Conservation (phyloP, 1,140 invertebrate species). For the Streblospio benedicti region DNA sequence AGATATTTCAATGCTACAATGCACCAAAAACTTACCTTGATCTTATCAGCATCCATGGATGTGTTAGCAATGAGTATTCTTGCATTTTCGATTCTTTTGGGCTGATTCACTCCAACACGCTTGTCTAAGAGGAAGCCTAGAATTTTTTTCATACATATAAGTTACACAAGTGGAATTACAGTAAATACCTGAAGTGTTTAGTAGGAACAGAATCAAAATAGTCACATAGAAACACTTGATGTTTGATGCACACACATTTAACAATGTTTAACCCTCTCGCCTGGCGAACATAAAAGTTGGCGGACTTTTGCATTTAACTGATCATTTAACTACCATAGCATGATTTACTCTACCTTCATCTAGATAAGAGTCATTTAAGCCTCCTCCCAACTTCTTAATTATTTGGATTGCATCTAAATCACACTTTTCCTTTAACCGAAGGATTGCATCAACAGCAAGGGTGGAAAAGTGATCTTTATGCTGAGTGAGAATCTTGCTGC, state of each 20-base stretch:
- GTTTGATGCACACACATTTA: no score
- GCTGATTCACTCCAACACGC: conserved; percentile 83
- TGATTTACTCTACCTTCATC: conserved; percentile 89
- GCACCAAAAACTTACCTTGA: conserved; percentile 68
- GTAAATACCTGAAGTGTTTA: conserved; percentile 7
- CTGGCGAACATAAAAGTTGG: no score
- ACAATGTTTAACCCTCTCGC: no score
- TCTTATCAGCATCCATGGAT: conserved; percentile 99
- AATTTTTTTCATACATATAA: conserved; percentile 21
- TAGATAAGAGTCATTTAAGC: conserved; percentile 87
- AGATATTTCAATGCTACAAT: no score
- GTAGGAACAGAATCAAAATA: conserved; percentile 3
- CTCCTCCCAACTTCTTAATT: conserved; percentile 90
- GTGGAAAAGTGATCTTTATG: conserved; percentile 95
- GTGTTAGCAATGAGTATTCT: conserved; percentile 99
- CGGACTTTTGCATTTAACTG: no score
- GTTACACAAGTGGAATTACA: no score
- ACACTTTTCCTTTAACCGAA: conserved; percentile 88
- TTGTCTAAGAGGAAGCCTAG: conserved; percentile 90
- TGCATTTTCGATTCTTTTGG: conserved; percentile 81
- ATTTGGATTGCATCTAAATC: conserved; percentile 95
- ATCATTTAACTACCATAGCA: no score
- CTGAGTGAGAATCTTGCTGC: conserved; percentile 95
- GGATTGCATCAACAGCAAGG: conserved; percentile 87
- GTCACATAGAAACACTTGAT: no score